Evolutionary conservation across 2,113 vertebrate species (phyloP).

Genomic region (Siphamia tubifer): DNA sequence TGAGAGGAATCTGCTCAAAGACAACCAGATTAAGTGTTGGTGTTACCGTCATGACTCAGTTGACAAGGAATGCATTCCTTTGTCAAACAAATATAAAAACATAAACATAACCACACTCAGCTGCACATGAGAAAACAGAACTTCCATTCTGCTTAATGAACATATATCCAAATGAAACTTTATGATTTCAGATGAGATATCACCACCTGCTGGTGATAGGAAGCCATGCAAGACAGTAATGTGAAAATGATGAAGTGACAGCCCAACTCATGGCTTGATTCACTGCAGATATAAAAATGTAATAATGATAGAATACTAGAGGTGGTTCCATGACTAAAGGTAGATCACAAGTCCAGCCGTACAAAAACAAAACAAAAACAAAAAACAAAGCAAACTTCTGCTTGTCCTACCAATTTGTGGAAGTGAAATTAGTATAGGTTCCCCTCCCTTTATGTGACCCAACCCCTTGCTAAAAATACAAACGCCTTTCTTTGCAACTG

Average conservation of each 20-base stretch:
- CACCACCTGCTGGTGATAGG: constrained; percentile 55
- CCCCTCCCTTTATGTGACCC: not conserved
- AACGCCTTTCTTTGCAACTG: no score
- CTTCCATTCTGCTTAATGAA: not conserved
- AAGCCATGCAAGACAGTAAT: not conserved
- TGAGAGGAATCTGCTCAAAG: constrained; percentile 1
- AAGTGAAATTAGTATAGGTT: not conserved
- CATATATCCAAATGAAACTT: not conserved
- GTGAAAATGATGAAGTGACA: not conserved
- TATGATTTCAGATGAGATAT: not conserved
- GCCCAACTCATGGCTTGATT: not conserved
- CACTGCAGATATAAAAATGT: no score
- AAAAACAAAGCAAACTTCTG: not conserved
- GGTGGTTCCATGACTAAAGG: no score
- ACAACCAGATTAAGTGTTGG: not conserved
- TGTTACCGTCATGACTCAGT: not conserved
- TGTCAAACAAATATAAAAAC: not conserved
- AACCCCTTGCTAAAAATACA: no score
- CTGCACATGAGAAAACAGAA: not conserved
- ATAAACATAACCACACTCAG: not conserved
- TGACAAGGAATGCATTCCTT: not conserved
- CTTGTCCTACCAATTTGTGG: not conserved
- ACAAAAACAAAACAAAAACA: no score
- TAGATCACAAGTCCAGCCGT: no score
- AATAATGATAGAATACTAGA: no score